Evolutionary conservation across 23 tunicate species (phyloP), one percentile per base, ranked within the genome.

Genomic region (Oikopleura vanhoeffeni): DNA sequence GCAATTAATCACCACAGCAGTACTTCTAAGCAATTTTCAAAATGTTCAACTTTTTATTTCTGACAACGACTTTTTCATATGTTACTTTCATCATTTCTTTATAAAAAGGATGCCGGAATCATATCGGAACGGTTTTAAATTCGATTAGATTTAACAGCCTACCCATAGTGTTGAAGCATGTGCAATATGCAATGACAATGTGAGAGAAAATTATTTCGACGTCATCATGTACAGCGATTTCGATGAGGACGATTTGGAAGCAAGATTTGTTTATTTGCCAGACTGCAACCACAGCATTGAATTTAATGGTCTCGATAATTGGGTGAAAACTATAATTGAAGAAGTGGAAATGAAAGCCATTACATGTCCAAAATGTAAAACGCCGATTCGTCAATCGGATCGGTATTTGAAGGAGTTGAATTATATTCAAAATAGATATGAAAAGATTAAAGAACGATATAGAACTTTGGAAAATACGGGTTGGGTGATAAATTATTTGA

Each of bases 341-440:
- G 79, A 71, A 71, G 27, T 32, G 3, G 35, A 71, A 30, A 4
- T 71, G 79, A 28, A 71, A 71, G 35, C 79, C 27, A 33, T 30
- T 38, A 71, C 27, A 3, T 71, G 79, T 30, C 34, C 79, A 30
- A 71, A 71, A 71, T 71, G 79, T 30, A 71, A 71, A 71, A 71
- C 79, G 4, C 79, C 79, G 38, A 71, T 71, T 18, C 79, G 27
- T 2, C 27, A 30, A 3, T 71, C 34, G 34, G 34, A 13, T 30
- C 79, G 79, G 79, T 71, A 71, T 30, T 2, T 13, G 34, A 71
- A 71, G 35, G 79, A 71, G 35, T 71, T 71, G 3, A 71, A 71
- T 30, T 3, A 18, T 24, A 13, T 18, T 3, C 27, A 71, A 18
- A 71, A 32, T 2, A 71, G 32, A 71, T 71, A 71, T 30, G 79